Evolutionary conservation across 2,113 vertebrate genomes (phyloP), one percentile per base, ranked within the genome.

Genomic region (Machaerirhynchus nigripectus): DNA sequence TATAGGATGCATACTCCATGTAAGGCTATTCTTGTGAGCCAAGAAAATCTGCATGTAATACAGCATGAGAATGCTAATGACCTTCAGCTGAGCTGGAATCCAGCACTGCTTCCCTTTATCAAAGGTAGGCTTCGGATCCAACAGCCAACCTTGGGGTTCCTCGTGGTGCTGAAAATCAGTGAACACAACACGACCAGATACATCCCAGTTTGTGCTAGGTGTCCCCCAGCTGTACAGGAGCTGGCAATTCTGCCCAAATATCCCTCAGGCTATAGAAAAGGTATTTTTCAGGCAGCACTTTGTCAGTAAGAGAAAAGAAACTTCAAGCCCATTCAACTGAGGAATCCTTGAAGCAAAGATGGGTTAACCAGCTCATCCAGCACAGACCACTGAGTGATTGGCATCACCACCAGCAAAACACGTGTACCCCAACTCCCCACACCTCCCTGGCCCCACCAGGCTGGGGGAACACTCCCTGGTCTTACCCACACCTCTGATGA

Each of bases 31-130:
- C 90, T 94, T 91, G 86, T 73, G 71, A 95, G 93, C 77, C 88
- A 93, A 63, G 84, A 86, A 95, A 95, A 93, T 97, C 95, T 97
- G 96, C 95, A 95, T 93, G 91, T 82, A 61, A 91, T 94, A 95
- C 86, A 94, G 87, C 75, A 88, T 88, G 77, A 81, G 95, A 97
- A 97, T 97, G 78, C 47, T 96, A 97, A 97, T 93, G 57, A 81
- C 87, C 53, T 86, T 83, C 77, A 79, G 75, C 86, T 1, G 27
- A 91, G 77, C 88, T 86, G 82, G 87, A 86, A 95, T 88, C 78
- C 80, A 73, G 8, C 13, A n/a, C 39, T 15, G 28, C 42, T 92
- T 89, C 39, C 35, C 47, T 90, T 95, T 86, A 81, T 89, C 95
- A 93, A 91, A 95, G 60, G 59, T 18, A 81, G 59, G 52, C 53